A percentile compares a stretch with the other conserved stretches of the same genome.
Conservation (phyloP, 2,888 invertebrate species). For the Brachylomia viminalis region DNA sequence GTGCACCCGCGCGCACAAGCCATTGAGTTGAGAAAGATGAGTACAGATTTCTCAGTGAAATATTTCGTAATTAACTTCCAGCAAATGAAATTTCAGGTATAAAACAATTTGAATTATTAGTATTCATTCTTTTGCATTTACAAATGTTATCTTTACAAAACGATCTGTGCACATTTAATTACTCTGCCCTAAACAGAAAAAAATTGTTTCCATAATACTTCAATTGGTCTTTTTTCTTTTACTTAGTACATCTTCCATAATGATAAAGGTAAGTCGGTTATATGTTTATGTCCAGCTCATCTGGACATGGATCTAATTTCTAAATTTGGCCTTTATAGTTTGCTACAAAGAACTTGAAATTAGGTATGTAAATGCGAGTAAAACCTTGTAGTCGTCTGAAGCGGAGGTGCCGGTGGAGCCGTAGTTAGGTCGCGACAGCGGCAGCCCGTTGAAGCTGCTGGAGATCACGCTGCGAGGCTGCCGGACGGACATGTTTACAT, state of each 20-base stretch:
- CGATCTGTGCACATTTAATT: too few relatives aligned
- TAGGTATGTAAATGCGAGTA: constrained; percentile 44
- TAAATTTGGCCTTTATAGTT: constrained; percentile 16
- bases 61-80: background rate
- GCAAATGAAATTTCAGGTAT: too few relatives aligned
- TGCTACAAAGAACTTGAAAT: constrained; percentile 70
- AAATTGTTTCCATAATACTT: too few relatives aligned
- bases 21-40: background rate
- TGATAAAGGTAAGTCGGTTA: background rate
- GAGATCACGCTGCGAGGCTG: constrained; percentile 84
- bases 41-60: background rate
- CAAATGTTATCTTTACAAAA: too few relatives aligned
- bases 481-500: constrained; percentile 9
- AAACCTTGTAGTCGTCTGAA: constrained; percentile 85
- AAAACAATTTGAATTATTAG: background rate
- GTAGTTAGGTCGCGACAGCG: constrained; percentile 82
- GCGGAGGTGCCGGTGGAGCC: constrained; percentile 75
- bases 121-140: background rate
- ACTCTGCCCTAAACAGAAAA: too few relatives aligned
- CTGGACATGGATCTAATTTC: background rate
- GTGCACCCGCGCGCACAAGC: background rate
- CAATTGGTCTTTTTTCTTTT: background rate
- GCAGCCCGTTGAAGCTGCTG: constrained; percentile 84
- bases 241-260: background rate
- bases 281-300: background rate